Percentiles rank a stretch among this genome's conserved stretches.
phyloP scores from a whole-genome alignment of 2,888 invertebrate genomes.

The Auanema sp. region DNA sequence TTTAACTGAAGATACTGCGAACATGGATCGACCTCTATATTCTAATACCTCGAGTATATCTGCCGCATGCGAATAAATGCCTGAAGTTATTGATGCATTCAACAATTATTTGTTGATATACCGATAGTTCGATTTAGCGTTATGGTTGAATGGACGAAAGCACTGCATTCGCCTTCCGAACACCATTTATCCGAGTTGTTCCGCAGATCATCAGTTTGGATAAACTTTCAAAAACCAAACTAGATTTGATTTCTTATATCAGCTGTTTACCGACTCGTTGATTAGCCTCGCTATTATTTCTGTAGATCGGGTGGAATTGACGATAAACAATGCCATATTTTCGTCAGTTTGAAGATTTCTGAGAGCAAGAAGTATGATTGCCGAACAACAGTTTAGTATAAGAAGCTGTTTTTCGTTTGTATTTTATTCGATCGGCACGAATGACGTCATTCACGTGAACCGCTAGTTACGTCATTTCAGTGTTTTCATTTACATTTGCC shows the following conservation, averaged over 20 bases:
- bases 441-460: background rate
- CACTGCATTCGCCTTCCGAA: slow-evolving; percentile 40
- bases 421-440: background rate
- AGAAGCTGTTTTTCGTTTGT: background rate
- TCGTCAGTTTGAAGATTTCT: slow-evolving; percentile 29
- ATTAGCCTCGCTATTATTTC: slow-evolving; percentile 10
- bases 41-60: slow-evolving; percentile 37
- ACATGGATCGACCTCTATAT: slow-evolving; percentile 25
- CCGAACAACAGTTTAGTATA: no score
- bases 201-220: background rate
- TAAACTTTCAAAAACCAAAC: slow-evolving; percentile 1
- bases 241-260: background rate
- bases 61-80: slow-evolving; percentile 32
- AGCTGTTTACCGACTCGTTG: slow-evolving; percentile 10
- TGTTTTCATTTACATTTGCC: no score
- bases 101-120: slow-evolving; percentile 1
- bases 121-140: slow-evolving; percentile 26
- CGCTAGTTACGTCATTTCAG: no score
- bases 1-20: slow-evolving; percentile 34
- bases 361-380: background rate
- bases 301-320: slow-evolving; percentile 17
- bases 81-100: slow-evolving; percentile 12
- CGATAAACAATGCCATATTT: slow-evolving; percentile 32
- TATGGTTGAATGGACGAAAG: slow-evolving; percentile 22
- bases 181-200: slow-evolving; percentile 26